Evolutionary conservation across 2,888 invertebrate genomes (phyloP), one percentile per base, ranked within the genome.

Genomic region (Zaprionus bogoriensis): DNA sequence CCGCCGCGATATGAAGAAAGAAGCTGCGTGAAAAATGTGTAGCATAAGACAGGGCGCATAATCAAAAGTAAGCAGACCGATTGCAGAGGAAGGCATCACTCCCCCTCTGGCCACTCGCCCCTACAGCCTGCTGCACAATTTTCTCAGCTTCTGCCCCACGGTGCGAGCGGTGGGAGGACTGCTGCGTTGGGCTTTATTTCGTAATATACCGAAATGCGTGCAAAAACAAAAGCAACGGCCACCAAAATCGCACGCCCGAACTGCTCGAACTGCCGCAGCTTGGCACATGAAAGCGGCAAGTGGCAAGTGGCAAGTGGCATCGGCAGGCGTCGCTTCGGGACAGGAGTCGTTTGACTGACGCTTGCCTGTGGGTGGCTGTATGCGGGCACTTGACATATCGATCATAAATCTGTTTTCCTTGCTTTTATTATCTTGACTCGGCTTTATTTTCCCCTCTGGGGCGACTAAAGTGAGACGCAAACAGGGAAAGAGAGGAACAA

Each of bases 41-140:
- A 67, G 80, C 69, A 83, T 74, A 77, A 70, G 71, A 74, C 75
- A 72, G 70, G 81, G 67, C 74, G 74, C 67, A 74, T 79, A 84
- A 82, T 78, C 85, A 82, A 77, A 79, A 82, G 71, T 69, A 69
- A 73, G 59, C 67, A 64, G 19, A 45, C 51, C 52, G 41, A 38
- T 2, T 42, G 39, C 47, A 53, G 12, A n/a, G n/a, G n/a, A n/a
- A n/a, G n/a, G n/a, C 27, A 12, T 3, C 48, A 6, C 0, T 3
- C 9, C 19, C 1, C n/a, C 41, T 0, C 10, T 3, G 25, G 10
- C 19, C 10, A 10, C 23, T n/a, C 19, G 38, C 45, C 25, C 12
- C 22, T n/a, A n/a, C n/a, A n/a, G n/a, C n/a, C n/a, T n/a, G n/a
- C n/a, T n/a, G n/a, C n/a, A n/a, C n/a, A n/a, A n/a, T n/a, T n/a